Base-by-base conservation (phyloP, 1,140 invertebrate genomes). In the Ostrea denselamellosa region DNA sequence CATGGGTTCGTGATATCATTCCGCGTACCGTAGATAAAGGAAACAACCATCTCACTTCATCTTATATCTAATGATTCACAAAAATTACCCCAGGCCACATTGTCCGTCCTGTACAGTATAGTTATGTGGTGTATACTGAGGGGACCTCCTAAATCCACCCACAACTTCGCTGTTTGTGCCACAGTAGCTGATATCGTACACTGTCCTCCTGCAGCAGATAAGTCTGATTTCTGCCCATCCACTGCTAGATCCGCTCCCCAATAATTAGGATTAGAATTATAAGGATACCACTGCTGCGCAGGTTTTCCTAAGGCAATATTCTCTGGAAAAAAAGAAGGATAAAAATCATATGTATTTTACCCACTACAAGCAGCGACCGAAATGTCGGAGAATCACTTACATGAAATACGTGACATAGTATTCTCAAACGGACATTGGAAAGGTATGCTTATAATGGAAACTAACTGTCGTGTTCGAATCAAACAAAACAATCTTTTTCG, bases 181-280 rank as follows among this genome's bases (percentile, higher is more conserved):
- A n/a, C 17, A 22, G 17, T 22, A 8, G 14, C n/a, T n/a, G 62
- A 68, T 68, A 68, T 68, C 22, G 62, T n/a, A 68, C 62, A 68
- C 62, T 68, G 62, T 22, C 62, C 62, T 68, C 62, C 62, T 68
- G 17, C 62, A 68, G 62, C 62, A 68, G 62, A 68, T n/a, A 17
- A 8, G 22, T 68, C 22, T 68, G 62, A 68, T n/a, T 68, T n/a
- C 62, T 68, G n/a, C n/a, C 62, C 62, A 8, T 68, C 62, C 17
- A 17, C 0, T 0, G n/a, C 62, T n/a, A 22, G 62, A 68, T 58
- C 8, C 8, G 56, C 56, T 58, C 56, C 56, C 56, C 56, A 58
- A 19, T 10, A 19, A 19, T 19, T 58, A 58, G n/a, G n/a, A n/a
- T n/a, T n/a, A 12, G 53, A 54, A 8, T 17, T 8, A 68, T 68